These are phyloP conservation scores for Yasuhikotakia modesta DNA, from an alignment of 2,797 vertebrate genomes.

Conservation along the genomic window DNA sequence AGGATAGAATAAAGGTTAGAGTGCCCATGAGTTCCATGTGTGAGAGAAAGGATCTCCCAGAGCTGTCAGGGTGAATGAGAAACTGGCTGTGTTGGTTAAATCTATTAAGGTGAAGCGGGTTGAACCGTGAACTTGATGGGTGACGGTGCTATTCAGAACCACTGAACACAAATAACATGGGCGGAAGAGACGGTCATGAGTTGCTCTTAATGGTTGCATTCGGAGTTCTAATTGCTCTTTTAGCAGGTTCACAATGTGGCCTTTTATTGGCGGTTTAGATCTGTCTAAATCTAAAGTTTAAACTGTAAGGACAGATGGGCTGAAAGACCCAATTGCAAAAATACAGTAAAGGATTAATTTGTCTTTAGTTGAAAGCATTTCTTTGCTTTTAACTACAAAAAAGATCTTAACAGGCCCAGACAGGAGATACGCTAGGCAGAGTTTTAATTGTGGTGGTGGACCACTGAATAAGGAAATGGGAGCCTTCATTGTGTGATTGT, in stretches of 20 bases:
- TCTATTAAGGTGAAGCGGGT: slow-evolving; percentile 43
- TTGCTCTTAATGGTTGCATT: slow-evolving; percentile 61
- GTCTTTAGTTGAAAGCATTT: too few species aligned
- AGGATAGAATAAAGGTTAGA: slow-evolving; percentile 34
- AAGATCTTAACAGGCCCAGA: background rate
- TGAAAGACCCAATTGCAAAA: too few species aligned
- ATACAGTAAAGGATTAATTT: too few species aligned
- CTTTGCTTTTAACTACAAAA: too few species aligned
- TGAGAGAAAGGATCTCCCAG: slow-evolving; percentile 39
- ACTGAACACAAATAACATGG: slow-evolving; percentile 48
- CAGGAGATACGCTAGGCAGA: slow-evolving; percentile 12
- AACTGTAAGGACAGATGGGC: background rate
- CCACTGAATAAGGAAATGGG: slow-evolving; percentile 1
- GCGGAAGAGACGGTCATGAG: slow-evolving; percentile 50
- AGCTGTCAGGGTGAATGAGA: slow-evolving; percentile 39
- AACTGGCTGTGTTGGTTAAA: slow-evolving; percentile 42
- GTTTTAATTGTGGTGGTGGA: background rate
- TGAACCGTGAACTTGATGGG: slow-evolving; percentile 52
- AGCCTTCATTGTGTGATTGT: slow-evolving; percentile 7
- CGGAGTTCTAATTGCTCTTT: slow-evolving; percentile 65
- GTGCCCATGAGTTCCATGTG: slow-evolving; percentile 47
- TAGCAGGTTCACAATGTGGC: slow-evolving; percentile 60
- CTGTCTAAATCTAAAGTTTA: background rate
- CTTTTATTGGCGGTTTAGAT: slow-evolving; percentile 49
- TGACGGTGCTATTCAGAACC: slow-evolving; percentile 48